phyloP scores from a whole-genome alignment of 2,888 invertebrate genomes.

The Standfussiana lucernea region DNA sequence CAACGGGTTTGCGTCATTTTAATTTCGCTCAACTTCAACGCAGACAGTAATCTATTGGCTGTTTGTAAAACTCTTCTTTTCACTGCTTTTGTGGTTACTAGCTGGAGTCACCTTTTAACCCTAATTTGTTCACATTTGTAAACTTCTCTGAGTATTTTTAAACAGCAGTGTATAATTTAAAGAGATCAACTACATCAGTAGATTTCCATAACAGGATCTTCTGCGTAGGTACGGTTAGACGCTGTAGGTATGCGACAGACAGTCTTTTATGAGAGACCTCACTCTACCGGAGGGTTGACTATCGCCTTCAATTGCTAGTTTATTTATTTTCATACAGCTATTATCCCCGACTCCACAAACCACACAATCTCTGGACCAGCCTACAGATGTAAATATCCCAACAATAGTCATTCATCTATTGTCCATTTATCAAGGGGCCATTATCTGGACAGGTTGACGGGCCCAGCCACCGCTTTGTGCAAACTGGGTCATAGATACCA shows the following conservation, averaged over 20 bases:
- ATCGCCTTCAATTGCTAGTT: background rate
- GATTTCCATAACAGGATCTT: background rate
- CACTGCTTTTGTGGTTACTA: background rate
- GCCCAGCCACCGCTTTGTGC: slow-evolving; percentile 55
- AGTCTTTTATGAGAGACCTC: background rate
- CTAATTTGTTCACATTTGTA: background rate
- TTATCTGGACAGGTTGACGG: slow-evolving; percentile 56
- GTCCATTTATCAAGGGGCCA: slow-evolving; percentile 53
- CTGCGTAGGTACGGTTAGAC: background rate
- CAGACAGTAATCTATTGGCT: background rate
- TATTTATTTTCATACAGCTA: background rate
- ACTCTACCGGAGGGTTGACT: background rate
- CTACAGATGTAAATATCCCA: slow-evolving; percentile 41
- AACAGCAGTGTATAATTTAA: background rate
- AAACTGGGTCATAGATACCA: slow-evolving; percentile 63
- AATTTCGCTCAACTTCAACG: background rate
- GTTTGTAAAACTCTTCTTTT: background rate
- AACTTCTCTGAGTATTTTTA: background rate
- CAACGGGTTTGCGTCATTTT: background rate
- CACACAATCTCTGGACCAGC: slow-evolving; percentile 15
- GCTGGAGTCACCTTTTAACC: background rate
- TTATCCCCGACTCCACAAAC: background rate
- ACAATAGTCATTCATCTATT: slow-evolving; percentile 60
- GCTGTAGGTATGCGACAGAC: background rate
- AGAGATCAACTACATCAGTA: background rate